A percentile compares a stretch with the other conserved stretches of the same genome.
These are phyloP conservation scores for Poecilia wingei DNA, from an alignment of 2,797 vertebrate genomes.

Conservation along the genomic window DNA sequence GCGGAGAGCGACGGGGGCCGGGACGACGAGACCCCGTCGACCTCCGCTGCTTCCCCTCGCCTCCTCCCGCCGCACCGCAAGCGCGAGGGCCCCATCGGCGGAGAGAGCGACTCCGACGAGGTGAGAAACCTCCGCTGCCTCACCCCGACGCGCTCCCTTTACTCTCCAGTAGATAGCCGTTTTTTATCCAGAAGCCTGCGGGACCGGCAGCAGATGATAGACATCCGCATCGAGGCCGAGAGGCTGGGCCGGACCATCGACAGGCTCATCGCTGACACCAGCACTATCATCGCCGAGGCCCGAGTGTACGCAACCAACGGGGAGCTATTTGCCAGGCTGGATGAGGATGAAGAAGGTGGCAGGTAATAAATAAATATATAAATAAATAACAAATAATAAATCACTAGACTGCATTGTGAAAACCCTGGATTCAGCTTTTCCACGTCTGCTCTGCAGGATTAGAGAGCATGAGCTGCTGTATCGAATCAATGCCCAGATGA, in stretches of 20 bases:
- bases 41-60: constrained; percentile 81
- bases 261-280: constrained; percentile 94
- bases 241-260: constrained; percentile 96
- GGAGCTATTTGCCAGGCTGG: constrained; percentile 93
- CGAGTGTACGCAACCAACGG: constrained; percentile 93
- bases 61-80: constrained; percentile 94
- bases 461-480: constrained; percentile 97
- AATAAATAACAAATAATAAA: background rate
- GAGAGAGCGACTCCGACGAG: constrained; percentile 97
- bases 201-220: constrained; percentile 97
- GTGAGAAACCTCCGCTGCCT: constrained; percentile 95
- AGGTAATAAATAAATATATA: constrained; percentile 57
- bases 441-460: constrained; percentile 75
- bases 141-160: constrained; percentile 93
- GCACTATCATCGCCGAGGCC: constrained; percentile 96
- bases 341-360: constrained; percentile 95
- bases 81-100: constrained; percentile 94
- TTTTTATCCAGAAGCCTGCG: constrained; percentile 92
- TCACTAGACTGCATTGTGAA: background rate
- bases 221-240: constrained; percentile 96
- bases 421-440: background rate
- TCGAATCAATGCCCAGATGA: constrained; percentile 98
- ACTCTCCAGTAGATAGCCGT: constrained; percentile 87
- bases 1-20: constrained; percentile 94
- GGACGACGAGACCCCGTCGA: constrained; percentile 85